Conservation (phyloP, 2,797 vertebrate genomes). For the Danio choprae region DNA sequence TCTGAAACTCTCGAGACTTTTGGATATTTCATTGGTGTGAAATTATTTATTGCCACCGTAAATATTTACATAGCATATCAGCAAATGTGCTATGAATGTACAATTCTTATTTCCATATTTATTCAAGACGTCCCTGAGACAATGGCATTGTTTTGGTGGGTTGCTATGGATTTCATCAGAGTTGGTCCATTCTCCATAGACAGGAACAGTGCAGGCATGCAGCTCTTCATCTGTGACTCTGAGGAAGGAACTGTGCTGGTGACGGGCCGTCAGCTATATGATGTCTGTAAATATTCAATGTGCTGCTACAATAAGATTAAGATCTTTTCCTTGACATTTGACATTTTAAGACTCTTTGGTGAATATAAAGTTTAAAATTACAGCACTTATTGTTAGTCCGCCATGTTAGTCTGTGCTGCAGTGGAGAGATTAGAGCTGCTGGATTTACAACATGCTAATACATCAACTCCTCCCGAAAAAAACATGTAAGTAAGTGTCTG, state of each 20-base stretch:
- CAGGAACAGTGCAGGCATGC: background rate
- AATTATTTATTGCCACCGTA: constrained; percentile 19
- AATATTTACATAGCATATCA: background rate
- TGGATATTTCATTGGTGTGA: constrained; percentile 10
- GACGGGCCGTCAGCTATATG: background rate
- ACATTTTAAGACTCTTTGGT: too few relatives aligned
- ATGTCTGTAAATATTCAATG: background rate
- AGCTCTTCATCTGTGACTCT: constrained; percentile 17
- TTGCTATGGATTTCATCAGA: constrained; percentile 35
- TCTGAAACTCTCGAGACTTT: background rate
- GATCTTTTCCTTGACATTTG: too few relatives aligned
- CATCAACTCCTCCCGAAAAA: too few relatives aligned
- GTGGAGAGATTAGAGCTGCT: too few relatives aligned
- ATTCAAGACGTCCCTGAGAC: constrained; percentile 10
- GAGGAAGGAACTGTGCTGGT: background rate
- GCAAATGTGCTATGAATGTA: background rate
- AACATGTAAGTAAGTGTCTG: too few relatives aligned
- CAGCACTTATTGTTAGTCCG: too few relatives aligned
- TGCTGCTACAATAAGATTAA: too few relatives aligned
- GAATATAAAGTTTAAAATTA: too few relatives aligned
- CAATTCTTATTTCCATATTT: background rate
- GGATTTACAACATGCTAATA: too few relatives aligned
- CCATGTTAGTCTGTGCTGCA: too few relatives aligned
- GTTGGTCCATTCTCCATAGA: constrained; percentile 23
- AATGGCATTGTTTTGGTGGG: constrained; percentile 10